Conservation (phyloP, 2,797 vertebrate species). For the Etheostoma nigrum region DNA sequence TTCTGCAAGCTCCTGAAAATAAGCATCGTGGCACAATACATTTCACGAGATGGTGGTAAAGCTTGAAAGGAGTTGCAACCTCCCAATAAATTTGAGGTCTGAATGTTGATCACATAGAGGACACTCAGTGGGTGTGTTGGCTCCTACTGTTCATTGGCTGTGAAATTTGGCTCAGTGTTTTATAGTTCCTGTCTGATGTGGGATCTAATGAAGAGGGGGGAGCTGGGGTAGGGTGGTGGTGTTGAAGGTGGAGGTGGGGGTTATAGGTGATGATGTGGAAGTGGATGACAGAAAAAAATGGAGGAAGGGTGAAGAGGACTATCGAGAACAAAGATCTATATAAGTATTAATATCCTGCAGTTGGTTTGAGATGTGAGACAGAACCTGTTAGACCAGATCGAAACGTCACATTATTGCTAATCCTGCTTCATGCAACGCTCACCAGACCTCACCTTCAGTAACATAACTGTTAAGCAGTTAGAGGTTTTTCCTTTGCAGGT, state of each 20-base stretch:
- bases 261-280: not conserved
- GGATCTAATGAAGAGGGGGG: slow-evolving; percentile 22
- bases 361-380: not conserved
- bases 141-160: slow-evolving; percentile 43
- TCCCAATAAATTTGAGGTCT: slow-evolving; percentile 41
- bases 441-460: not conserved
- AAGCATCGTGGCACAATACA: not conserved
- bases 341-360: slow-evolving; percentile 3
- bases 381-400: not conserved
- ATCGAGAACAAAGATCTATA: slow-evolving; percentile 2
- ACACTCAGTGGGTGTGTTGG: slow-evolving; percentile 21
- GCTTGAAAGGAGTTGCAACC: slow-evolving; percentile 39
- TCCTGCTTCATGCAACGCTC: not conserved
- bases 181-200: slow-evolving; percentile 56
- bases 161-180: slow-evolving; percentile 48
- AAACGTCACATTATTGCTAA: not conserved
- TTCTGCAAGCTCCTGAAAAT: slow-evolving; percentile 9
- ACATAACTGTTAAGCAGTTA: not conserved
- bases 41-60: slow-evolving; percentile 33
- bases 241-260: not conserved
- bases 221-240: not conserved
- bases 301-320: not conserved
- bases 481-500: not conserved
- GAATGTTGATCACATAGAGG: slow-evolving; percentile 19
- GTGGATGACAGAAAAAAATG: not conserved